Conservation (phyloP, 1,140 invertebrate species). For the Eueides isabella region DNA sequence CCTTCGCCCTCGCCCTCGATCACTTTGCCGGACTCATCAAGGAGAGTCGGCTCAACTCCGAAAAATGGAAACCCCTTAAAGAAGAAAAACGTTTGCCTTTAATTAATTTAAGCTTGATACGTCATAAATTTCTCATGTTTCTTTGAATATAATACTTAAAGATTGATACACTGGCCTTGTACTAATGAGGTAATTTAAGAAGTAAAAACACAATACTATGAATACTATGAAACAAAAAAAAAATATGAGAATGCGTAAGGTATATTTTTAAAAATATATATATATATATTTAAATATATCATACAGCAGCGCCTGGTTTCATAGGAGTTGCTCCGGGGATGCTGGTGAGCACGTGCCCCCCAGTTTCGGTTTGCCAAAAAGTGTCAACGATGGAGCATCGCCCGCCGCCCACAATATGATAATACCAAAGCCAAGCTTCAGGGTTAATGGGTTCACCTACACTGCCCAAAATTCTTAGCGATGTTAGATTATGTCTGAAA, state of each 20-base stretch:
- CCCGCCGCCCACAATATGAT: conserved; percentile 91
- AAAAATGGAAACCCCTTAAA: conserved; percentile 97
- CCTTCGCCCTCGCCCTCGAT: conserved; percentile 96
- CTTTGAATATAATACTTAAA: neutral
- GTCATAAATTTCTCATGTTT: neutral
- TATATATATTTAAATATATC: conserved; percentile 44
- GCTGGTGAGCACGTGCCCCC: conserved; percentile 96
- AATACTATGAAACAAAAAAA: no score
- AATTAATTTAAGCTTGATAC: neutral
- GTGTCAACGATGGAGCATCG: conserved; percentile 97
- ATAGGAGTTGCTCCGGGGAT: conserved; percentile 96
- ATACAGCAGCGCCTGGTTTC: conserved; percentile 98
- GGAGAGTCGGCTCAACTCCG: conserved; percentile 93
- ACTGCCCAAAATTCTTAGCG: conserved; percentile 93
- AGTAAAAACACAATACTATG: no score
- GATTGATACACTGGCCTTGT: no score
- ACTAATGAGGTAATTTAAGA: no score
- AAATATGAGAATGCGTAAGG: no score
- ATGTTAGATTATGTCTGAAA: conserved; percentile 84
- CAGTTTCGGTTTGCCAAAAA: conserved; percentile 99
- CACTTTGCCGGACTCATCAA: conserved; percentile 94
- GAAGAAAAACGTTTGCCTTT: neutral
- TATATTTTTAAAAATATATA: no score
- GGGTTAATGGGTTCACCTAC: conserved; percentile 99
- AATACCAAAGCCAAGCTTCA: conserved; percentile 99